phyloP scores from a whole-genome alignment of 2,888 invertebrate genomes.

The Cephus runcator region DNA sequence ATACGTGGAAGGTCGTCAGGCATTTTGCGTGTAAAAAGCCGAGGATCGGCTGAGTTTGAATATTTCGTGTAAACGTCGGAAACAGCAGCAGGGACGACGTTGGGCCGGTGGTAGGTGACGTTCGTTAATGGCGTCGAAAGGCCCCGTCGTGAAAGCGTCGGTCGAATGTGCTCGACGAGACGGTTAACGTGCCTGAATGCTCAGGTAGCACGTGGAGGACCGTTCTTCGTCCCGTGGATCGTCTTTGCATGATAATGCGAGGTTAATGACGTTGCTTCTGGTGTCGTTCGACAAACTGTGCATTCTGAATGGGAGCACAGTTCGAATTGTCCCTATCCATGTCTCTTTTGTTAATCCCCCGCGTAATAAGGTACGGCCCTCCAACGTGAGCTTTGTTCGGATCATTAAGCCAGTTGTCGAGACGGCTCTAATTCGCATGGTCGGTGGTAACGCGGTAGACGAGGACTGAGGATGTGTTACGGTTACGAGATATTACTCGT shows the following conservation, averaged over 20 bases:
- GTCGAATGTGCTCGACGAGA: neutral
- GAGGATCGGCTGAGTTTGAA: neutral
- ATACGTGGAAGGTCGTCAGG: too few species aligned
- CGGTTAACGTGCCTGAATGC: neutral
- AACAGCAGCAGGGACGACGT: neutral
- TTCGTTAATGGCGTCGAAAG: neutral
- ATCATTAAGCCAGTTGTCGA: too few species aligned
- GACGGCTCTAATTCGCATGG: neutral
- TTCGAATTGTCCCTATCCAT: neutral
- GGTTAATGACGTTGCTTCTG: neutral
- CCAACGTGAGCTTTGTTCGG: too few species aligned
- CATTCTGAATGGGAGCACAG: neutral
- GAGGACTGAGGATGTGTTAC: neutral
- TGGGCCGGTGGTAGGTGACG: neutral
- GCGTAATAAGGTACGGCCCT: neutral
- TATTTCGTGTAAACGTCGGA: neutral
- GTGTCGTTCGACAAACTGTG: neutral
- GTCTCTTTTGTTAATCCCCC: neutral
- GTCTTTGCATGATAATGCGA: neutral
- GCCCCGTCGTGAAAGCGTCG: too few species aligned
- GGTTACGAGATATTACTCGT: neutral
- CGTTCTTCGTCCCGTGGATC: too few species aligned
- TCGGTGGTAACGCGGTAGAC: neutral
- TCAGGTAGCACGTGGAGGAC: neutral
- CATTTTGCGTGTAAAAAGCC: neutral